Evolutionary conservation across 1,140 invertebrate genomes (phyloP), one percentile per base, ranked within the genome.

Genomic region (Berghia stephanieae): DNA sequence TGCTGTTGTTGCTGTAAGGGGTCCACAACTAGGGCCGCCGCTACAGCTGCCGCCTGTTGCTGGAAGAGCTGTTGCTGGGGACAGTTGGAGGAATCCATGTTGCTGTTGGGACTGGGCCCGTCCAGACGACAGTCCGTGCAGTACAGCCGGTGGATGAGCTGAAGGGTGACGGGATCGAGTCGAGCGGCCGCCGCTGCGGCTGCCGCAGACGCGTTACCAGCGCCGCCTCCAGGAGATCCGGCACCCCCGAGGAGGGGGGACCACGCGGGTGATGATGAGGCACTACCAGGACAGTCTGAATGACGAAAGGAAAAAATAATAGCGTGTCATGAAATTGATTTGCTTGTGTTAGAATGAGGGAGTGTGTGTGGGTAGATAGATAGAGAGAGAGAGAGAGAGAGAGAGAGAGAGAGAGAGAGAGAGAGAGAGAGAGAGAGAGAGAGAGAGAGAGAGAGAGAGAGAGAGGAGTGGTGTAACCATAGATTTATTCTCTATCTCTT

Each of bases 111-210:
- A 82, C 60, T 80, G 80, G 70, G 80, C 82, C 79, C 76, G 85
- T 86, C 89, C 91, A 90, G 93, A 91, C 85, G 92, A 92, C 93
- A 94, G 93, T 85, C 90, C 88, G 89, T 90, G 83, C 86, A 89
- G 81, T 88, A 88, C 77, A 89, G 87, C 79, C 87, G 87, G 80
- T 89, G 87, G 75, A 89, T 85, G 80, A 86, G 85, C 78, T 88
- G 83, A 80, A 89, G 86, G 75, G 86, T 83, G 73, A 87, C 86
- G 66, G 83, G 79, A 77, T 89, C 85, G 82, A 87, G 71, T 73
- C 74, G 63, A 81, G 79, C 46, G 63, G 38, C 38, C 31, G 43
- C 40, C 70, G 46, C 49, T 70, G 60, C 60, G 36, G 24, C 68
- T n/a, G 36, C 52, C 34, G n/a, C n/a, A n/a, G n/a, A n/a, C n/a